phyloP scores from a whole-genome alignment of 2,113 vertebrate genomes.

The Copsychus sechellarum region DNA sequence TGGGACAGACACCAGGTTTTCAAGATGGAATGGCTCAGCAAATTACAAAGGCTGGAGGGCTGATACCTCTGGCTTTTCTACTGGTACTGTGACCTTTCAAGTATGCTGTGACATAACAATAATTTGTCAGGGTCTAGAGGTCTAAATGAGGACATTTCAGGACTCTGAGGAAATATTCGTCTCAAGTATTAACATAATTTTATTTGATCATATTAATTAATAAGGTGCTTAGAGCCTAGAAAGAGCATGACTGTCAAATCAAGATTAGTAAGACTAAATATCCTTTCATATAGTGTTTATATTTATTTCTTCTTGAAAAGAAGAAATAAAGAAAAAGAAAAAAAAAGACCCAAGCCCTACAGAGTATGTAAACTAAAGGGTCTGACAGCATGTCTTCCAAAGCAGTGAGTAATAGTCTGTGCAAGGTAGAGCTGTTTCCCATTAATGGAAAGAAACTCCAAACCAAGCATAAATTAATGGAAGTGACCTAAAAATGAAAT shows the following conservation, averaged over 20 bases:
- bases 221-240: background rate
- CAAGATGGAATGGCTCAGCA: background rate
- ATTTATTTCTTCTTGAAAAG: background rate
- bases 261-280: background rate
- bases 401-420: background rate
- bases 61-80: background rate
- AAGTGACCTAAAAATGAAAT: background rate
- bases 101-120: background rate
- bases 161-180: background rate
- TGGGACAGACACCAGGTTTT: background rate
- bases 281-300: background rate
- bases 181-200: background rate
- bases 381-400: background rate
- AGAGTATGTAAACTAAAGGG: background rate
- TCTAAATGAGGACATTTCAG: background rate
- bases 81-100: background rate
- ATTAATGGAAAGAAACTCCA: rapidly evolving
- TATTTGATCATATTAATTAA: background rate
- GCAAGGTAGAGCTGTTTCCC: background rate
- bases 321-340: background rate
- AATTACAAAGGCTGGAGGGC: background rate
- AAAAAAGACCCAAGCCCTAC: background rate
- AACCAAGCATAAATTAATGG: background rate
- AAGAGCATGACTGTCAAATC: background rate
- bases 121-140: background rate